Conservation (phyloP, 2,113 vertebrate genomes). For the Strigops habroptila region DNA sequence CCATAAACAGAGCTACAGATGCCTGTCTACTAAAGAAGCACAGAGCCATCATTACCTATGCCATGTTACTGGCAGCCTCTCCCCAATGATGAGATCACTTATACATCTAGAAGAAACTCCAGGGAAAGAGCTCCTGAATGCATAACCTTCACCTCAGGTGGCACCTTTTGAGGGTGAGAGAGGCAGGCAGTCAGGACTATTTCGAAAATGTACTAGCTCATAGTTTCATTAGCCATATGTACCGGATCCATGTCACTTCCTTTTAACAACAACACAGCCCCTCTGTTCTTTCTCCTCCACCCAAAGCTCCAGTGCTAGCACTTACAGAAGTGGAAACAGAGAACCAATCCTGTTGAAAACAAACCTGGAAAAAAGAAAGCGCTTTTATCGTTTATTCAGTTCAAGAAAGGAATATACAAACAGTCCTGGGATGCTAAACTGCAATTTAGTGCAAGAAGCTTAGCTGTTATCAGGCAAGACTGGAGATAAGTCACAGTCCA, state of each 20-base stretch:
- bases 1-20: neutral
- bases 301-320: neutral
- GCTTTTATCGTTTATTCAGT: rapidly evolving
- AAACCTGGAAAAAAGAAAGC: neutral
- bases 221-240: neutral
- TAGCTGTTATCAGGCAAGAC: neutral
- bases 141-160: neutral
- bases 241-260: neutral
- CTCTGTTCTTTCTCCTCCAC: neutral
- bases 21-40: neutral
- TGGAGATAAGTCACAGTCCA: neutral
- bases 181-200: neutral
- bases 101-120: neutral
- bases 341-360: neutral
- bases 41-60: neutral
- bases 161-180: neutral
- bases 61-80: neutral
- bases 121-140: neutral
- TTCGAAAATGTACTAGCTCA: neutral
- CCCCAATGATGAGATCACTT: neutral
- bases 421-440: neutral
- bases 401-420: neutral
- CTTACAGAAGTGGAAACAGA: neutral
- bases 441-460: neutral
- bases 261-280: neutral